These are phyloP conservation scores for Hippocampus kuda DNA, from an alignment of 2,797 vertebrate genomes.

Conservation along the genomic window DNA sequence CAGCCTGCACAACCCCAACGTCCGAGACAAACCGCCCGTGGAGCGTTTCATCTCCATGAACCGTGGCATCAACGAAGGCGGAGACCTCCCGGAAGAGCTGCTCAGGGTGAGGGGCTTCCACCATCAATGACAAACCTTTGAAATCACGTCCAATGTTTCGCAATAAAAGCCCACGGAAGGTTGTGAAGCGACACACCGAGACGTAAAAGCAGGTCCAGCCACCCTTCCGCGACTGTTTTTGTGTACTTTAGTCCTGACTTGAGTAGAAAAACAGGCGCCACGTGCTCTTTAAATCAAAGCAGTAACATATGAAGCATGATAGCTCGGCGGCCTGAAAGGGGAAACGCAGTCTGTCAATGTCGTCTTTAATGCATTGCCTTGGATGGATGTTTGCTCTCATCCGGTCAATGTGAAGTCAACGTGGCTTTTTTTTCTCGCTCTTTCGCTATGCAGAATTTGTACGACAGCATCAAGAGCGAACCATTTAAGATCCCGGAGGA, in stretches of 20 bases:
- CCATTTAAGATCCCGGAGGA: slow-evolving; percentile 95
- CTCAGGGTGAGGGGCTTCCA: slow-evolving; percentile 71
- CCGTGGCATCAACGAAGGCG: slow-evolving; percentile 88
- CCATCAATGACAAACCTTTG: not conserved
- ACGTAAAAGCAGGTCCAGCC: not conserved
- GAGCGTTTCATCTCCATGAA: slow-evolving; percentile 94
- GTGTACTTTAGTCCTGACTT: not conserved
- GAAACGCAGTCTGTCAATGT: slow-evolving; percentile 10
- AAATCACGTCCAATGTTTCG: too few species aligned
- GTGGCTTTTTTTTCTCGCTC: not conserved
- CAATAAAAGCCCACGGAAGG: too few species aligned
- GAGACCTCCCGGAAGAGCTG: slow-evolving; percentile 89
- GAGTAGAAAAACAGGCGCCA: slow-evolving; percentile 8
- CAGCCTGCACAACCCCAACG: slow-evolving; percentile 89
- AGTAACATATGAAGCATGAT: slow-evolving; percentile 19
- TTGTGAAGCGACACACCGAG: not conserved
- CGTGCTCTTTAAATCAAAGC: not conserved
- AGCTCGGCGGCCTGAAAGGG: slow-evolving; percentile 6
- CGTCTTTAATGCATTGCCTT: not conserved
- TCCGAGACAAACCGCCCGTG: slow-evolving; percentile 83
- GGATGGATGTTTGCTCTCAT: not conserved
- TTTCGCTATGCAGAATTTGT: slow-evolving; percentile 69
- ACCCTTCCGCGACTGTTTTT: slow-evolving; percentile 1
- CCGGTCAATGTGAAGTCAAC: slow-evolving; percentile 13
- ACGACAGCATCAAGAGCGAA: slow-evolving; percentile 87